Evolutionary conservation across 2,797 vertebrate genomes (phyloP), one percentile per base, ranked within the genome.

Genomic region (Eutrigla gurnardus): DNA sequence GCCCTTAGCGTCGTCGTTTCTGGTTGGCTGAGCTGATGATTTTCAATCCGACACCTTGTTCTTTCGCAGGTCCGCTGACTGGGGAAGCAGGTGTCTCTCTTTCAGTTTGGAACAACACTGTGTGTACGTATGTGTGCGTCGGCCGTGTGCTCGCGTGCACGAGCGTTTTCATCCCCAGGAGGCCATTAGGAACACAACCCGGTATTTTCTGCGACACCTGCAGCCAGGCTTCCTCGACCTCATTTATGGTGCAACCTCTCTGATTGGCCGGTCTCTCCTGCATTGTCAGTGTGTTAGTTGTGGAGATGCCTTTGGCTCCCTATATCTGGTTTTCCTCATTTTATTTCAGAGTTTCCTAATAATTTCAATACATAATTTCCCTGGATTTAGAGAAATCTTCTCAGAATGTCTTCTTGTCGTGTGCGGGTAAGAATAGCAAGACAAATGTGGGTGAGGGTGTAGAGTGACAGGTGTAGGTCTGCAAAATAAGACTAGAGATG

Each of bases 11-110:
- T 42, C 15, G 14, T 1, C 0, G n/a, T 80, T 87, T 86, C 83
- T 60, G 84, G 69, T 81, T 50, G 77, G 81, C 55, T 83, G 79
- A 77, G 80, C 82, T 81, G 84, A 89, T 83, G 77, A 86, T 60
- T 84, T 83, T 75, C 52, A 73, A 46, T 25, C 54, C 3, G 50
- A 83, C 76, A 72, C 64, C 58, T n/a, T 52, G 49, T 70, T 68
- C 62, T 67, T 62, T 76, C 75, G 73, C 65, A 72, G 83, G 84
- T 88, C 80, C 81, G 61, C 47, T 42, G 65, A 53, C 39, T 6
- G 49, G 69, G 79, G 80, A 54, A 77, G 75, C 82, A 87, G 78
- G 73, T 80, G 75, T 85, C 78, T 78, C 25, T 77, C 72, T 76
- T 70, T 66, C 58, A 33, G 40, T 7, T 8, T 10, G 35, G 61